Percentiles rank a stretch among this genome's conserved stretches.
Conservation (phyloP, 2,797 vertebrate genomes). For the Hippoglossus hippoglossus region DNA sequence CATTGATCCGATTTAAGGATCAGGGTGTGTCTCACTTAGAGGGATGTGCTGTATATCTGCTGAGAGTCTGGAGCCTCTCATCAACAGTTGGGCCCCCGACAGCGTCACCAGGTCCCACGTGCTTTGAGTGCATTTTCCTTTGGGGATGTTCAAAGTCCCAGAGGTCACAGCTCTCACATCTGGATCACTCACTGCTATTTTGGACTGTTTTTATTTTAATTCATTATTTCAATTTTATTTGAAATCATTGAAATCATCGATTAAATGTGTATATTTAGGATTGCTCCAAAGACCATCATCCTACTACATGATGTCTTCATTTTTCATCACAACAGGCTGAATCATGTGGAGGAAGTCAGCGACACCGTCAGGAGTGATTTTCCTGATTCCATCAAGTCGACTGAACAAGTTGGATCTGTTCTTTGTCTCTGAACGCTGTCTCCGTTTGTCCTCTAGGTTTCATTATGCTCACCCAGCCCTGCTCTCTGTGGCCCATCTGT, state of each 20-base stretch:
- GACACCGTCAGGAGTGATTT: slow-evolving; percentile 5
- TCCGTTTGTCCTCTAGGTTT: slow-evolving; percentile 80
- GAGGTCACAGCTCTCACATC: slow-evolving; percentile 30
- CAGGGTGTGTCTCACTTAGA: slow-evolving; percentile 43
- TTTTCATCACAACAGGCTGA: slow-evolving; percentile 16
- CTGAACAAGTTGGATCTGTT: slow-evolving; percentile 14
- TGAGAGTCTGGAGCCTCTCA: slow-evolving; percentile 41
- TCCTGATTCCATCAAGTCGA: slow-evolving; percentile 9
- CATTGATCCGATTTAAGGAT: slow-evolving; percentile 55
- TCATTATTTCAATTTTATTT: not conserved
- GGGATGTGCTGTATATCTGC: not conserved
- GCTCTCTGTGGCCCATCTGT: slow-evolving; percentile 87
- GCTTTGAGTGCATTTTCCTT: slow-evolving; percentile 61
- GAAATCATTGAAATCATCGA: not conserved
- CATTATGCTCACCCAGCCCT: slow-evolving; percentile 87
- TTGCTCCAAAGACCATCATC: too few relatives aligned
- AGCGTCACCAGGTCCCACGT: slow-evolving; percentile 70
- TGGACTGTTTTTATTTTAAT: not conserved
- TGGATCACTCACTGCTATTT: slow-evolving; percentile 6
- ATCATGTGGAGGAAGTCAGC: slow-evolving; percentile 22
- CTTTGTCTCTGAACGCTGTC: slow-evolving; percentile 39
- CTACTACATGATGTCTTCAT: too few relatives aligned
- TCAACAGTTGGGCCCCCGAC: slow-evolving; percentile 68
- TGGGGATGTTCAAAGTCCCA: slow-evolving; percentile 54
- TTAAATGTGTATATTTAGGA: not conserved